Percentiles rank a stretch among this genome's conserved stretches.
Evolutionary conservation across 2,888 invertebrate genomes (phyloP).

Genomic region (Eupithecia abbreviata): DNA sequence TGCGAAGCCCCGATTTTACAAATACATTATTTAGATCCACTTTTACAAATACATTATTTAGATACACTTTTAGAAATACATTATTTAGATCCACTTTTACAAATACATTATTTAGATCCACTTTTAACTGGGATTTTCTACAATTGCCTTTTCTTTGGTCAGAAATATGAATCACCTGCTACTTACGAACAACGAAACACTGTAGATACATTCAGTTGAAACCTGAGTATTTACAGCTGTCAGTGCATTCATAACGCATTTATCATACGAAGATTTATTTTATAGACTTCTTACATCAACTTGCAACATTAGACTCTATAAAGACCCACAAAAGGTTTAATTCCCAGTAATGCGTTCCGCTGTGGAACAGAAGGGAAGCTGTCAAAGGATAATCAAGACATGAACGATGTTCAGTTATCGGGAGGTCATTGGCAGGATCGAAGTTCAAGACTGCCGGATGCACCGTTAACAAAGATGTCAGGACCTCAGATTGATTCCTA

Average conservation of each 20-base stretch:
- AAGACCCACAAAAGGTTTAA: background rate
- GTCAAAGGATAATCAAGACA: constrained; percentile 75
- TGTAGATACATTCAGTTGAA: constrained; percentile 19
- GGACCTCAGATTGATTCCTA: constrained; percentile 2
- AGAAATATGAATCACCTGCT: constrained; percentile 10
- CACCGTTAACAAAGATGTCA: constrained; percentile 48
- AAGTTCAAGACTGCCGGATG: constrained; percentile 60
- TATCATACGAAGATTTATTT: constrained; percentile 32
- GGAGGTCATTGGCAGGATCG: constrained; percentile 70
- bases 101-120: background rate
- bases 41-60: no score
- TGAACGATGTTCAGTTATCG: constrained; percentile 76
- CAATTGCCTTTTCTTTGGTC: background rate
- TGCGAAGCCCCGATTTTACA: background rate
- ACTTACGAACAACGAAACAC: constrained; percentile 23
- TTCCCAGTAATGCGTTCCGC: background rate
- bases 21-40: background rate
- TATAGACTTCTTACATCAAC: background rate
- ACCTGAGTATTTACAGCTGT: constrained; percentile 21
- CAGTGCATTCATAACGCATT: constrained; percentile 37
- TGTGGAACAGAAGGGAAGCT: constrained; percentile 63
- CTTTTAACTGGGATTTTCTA: background rate
- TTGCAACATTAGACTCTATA: background rate
- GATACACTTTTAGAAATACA: background rate
- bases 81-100: background rate